These are phyloP conservation scores for Poecilia wingei DNA, from an alignment of 2,797 vertebrate species.

Conservation along the genomic window DNA sequence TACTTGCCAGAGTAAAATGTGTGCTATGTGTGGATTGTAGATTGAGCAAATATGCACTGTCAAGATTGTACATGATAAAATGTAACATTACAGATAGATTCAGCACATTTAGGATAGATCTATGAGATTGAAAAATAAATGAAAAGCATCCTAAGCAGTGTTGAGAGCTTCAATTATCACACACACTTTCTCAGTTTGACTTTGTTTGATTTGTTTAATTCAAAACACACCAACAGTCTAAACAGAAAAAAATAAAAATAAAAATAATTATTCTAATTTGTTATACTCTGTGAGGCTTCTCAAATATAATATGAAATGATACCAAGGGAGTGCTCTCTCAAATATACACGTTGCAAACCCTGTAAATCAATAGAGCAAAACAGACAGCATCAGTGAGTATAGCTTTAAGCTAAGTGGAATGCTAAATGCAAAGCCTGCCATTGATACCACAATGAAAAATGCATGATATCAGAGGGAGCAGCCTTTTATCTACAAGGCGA, in stretches of 20 bases:
- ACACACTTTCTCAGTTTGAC: conserved; percentile 58
- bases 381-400: conserved; percentile 84
- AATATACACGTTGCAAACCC: conserved; percentile 78
- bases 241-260: conserved; percentile 48
- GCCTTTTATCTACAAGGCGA: conserved; percentile 81
- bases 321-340: conserved; percentile 78
- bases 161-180: conserved; percentile 36
- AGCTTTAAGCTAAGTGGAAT: conserved; percentile 84
- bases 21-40: conserved; percentile 8
- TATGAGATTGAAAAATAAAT: not conserved
- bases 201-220: conserved; percentile 66
- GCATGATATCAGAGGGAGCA: conserved; percentile 81
- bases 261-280: conserved; percentile 74
- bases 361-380: conserved; percentile 85
- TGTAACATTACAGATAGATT: conserved; percentile 23
- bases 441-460: conserved; percentile 85
- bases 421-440: conserved; percentile 83
- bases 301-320: conserved; percentile 81
- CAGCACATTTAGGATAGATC: not conserved
- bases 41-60: conserved; percentile 19
- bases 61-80: conserved; percentile 26
- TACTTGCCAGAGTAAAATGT: not conserved
- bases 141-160: conserved; percentile 8
- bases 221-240: conserved; percentile 56
- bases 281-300: conserved; percentile 76